Base-by-base conservation (phyloP, 2,888 invertebrate species). In the Stegophylla sp. region DNA sequence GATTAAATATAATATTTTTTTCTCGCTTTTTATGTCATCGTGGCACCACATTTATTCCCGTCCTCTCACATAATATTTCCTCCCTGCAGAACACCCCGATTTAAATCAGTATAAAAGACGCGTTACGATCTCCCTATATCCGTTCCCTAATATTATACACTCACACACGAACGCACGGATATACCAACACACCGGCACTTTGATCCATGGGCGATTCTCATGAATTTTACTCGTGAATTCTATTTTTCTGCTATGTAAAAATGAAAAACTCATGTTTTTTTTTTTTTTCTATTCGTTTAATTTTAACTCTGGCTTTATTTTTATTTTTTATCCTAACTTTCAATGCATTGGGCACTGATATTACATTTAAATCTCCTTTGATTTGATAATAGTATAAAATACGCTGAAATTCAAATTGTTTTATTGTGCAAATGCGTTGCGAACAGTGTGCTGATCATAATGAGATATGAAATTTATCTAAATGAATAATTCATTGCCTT, bases 91-190 rank as follows among this genome's bases (percentile, higher is more conserved):
- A 45, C 45, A 73, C n/a, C 59, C 59, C 26, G 59, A 59, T 61
- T 73, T 59, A 73, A 61, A 73, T 73, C 73, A 61, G 59, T 45
- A 59, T 45, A 73, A 61, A 73, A 73, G 56, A 73, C 59, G 59
- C 43, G 59, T 59, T 73, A 73, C 43, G 26, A 45, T 73, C 59
- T 59, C 28, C 26, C 13, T 45, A n/a, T 26, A 43, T 59, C n/a
- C 26, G 3, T 73, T 73, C 23, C 51, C 51, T 51, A 45, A 48
- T 48, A 67, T 67, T 23, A 20, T 43, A 15, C 23, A 5, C 45
- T 7, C 17, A 45, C 45, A 64, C 63, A 64, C 28, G 34, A 12
- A 20, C 34, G 12, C 34, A 4, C n/a, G 20, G 34, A 34, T 34
- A 34, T 17, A 64, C 41, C 9, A 3, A 15, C 3, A 41, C 41